A percentile compares a stretch with the other conserved stretches of the same genome.
Evolutionary conservation across 2,888 invertebrate species (phyloP).

Genomic region (Clistopyga incitator): DNA sequence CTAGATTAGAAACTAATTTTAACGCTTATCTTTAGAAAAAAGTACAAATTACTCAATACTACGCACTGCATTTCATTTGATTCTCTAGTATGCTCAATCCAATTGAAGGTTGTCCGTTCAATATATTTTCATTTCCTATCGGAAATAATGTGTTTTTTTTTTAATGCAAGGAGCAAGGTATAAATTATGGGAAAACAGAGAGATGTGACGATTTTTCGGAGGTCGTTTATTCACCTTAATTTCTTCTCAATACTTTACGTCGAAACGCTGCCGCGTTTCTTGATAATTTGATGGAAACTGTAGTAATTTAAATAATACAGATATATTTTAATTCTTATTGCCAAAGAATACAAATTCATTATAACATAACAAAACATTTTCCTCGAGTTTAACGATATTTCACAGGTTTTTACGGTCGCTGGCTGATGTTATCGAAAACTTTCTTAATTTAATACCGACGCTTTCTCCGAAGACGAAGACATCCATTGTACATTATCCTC

Average conservation of each 20-base stretch:
- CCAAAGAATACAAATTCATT: neutral
- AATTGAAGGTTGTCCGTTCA: neutral
- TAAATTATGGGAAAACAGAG: neutral
- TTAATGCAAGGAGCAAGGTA: neutral
- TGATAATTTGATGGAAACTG: neutral
- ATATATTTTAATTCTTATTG: neutral
- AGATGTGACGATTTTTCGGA: no score
- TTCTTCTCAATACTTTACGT: no score
- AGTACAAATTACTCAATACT: slow-evolving; percentile 53
- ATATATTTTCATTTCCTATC: neutral
- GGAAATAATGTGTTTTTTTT: neutral
- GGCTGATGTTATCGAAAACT: neutral
- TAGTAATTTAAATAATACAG: neutral
- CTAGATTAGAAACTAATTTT: slow-evolving; percentile 22
- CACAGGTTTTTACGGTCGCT: neutral
- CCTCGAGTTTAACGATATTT: neutral
- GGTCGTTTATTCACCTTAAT: no score
- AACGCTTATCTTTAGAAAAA: slow-evolving; percentile 15
- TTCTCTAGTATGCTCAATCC: neutral
- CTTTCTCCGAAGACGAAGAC: neutral
- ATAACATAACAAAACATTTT: neutral
- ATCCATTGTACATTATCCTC: neutral
- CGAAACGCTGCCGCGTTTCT: no score
- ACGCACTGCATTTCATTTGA: slow-evolving; percentile 9
- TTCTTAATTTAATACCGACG: neutral